Evolutionary conservation across 2,888 invertebrate species (phyloP).

Genomic region (Chymomyza procnemis): DNA sequence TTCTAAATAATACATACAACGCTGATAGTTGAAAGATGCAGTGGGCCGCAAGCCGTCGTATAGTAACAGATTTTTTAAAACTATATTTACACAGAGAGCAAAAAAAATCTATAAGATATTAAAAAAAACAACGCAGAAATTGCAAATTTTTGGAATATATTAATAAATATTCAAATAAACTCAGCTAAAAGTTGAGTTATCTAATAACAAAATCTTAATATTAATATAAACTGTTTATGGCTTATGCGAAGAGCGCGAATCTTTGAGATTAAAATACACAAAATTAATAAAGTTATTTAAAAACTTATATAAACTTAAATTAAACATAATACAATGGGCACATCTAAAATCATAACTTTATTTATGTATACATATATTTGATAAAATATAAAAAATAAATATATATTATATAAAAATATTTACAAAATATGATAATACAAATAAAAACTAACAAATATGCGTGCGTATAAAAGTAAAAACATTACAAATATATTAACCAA

Average conservation of each 20-base stretch:
- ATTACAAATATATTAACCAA: slow-evolving; percentile 28
- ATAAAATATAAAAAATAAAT: slow-evolving; percentile 22
- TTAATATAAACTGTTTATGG: slow-evolving; percentile 16
- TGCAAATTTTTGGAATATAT: slow-evolving; percentile 20
- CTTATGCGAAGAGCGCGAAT: slow-evolving; percentile 40
- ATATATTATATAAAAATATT: slow-evolving; percentile 46
- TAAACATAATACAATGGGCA: slow-evolving; percentile 47
- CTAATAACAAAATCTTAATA: slow-evolving; percentile 5
- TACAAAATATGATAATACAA: slow-evolving; percentile 21
- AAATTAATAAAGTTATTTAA: slow-evolving; percentile 36
- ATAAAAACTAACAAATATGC: slow-evolving; percentile 6
- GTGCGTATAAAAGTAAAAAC: not conserved
- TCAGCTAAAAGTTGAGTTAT: slow-evolving; percentile 52
- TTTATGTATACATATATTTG: slow-evolving; percentile 49
- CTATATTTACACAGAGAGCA: slow-evolving; percentile 53
- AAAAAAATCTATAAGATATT: slow-evolving; percentile 61
- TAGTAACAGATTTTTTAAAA: slow-evolving; percentile 61
- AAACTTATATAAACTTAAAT: slow-evolving; percentile 12
- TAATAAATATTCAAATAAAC: slow-evolving; percentile 36
- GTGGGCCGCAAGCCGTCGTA: slow-evolving; percentile 35
- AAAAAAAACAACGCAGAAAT: slow-evolving; percentile 45
- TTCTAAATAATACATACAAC: slow-evolving; percentile 33
- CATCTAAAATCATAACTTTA: slow-evolving; percentile 46
- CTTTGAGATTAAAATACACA: slow-evolving; percentile 66
- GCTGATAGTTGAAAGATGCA: slow-evolving; percentile 26